Evolutionary conservation across 2,113 vertebrate genomes (phyloP), one percentile per base, ranked within the genome.

Genomic region (Oreochromis niloticus): DNA sequence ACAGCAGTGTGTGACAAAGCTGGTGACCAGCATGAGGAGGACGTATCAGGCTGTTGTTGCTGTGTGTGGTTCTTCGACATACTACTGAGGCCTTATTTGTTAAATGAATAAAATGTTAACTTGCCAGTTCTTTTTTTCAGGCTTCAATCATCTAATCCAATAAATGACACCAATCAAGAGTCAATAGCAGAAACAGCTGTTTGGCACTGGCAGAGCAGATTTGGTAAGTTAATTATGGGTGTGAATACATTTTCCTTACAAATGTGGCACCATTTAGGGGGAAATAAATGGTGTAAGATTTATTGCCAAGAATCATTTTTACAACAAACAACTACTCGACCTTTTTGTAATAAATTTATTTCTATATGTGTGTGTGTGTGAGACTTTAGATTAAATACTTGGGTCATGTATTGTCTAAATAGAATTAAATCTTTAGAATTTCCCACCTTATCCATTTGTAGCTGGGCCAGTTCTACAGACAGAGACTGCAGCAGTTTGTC

Each of bases 371-470:
- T 32, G 14, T 19, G 36, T 39, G 3, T 39, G 9, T 12, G 2
- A n/a, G 32, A 36, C 6, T 63, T 63, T 48, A 75, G 14, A 48
- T 48, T 4, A 73, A 30, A 48, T 30, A 14, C 24, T 17, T 43
- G 5, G 24, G 41, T 27, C 22, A 7, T 73, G 39, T 48, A 30
- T 48, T 7, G 22, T 73, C 24, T 75, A 27, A 48, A 48, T 48
- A 75, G 41, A 48, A 27, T 48, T 48, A 13, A 27, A 32, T 46
- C 16, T 24, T 55, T 41, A 12, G 11, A 27, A 30, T 59, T 27
- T 66, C 92, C 13, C 11, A 97, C 97, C 97, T 98, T 98, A 93
- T 98, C 97, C 86, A 96, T 95, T 91, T 96, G 96, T 56, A 97
- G 95, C 87, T 97, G 96, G 16, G 95, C 95, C 32, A 96, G 94